These are phyloP conservation scores for Pelodiscus sinensis DNA, from an alignment of 2,113 vertebrate species.

Conservation along the genomic window DNA sequence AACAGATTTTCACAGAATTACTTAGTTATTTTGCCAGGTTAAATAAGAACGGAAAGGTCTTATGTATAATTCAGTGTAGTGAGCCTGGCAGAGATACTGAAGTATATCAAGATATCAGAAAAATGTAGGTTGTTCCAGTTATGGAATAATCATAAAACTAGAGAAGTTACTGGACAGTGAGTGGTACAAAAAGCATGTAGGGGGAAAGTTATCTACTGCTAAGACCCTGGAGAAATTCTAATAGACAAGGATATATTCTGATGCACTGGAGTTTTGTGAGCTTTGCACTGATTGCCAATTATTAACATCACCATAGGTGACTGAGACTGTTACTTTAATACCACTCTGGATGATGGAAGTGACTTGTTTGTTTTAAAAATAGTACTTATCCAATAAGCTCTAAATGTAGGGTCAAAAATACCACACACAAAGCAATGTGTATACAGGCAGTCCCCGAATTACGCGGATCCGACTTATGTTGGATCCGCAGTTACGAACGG, in stretches of 20 bases:
- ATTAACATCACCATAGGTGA: neutral
- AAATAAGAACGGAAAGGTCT: neutral
- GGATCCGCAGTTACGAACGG: no score
- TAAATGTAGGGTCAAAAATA: neutral
- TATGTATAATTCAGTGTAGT: neutral
- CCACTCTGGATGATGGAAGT: neutral
- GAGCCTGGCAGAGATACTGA: neutral
- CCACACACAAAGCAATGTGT: neutral
- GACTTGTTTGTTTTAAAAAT: neutral
- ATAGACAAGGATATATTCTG: neutral
- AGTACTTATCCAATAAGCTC: neutral
- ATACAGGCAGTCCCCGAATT: no score
- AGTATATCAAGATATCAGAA: no score
- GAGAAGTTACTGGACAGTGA: neutral
- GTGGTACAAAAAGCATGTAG: neutral
- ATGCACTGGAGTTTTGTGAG: neutral
- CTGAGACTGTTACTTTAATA: neutral
- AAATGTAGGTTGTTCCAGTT: no score
- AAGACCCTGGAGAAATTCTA: neutral
- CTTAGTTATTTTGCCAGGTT: neutral
- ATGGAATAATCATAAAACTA: neutral
- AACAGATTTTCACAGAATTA: neutral
- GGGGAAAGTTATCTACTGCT: neutral
- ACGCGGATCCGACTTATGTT: no score
- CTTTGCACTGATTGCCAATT: neutral